These are phyloP conservation scores for Phoebastria nigripes DNA, from an alignment of 2,797 vertebrate genomes.

Conservation along the genomic window DNA sequence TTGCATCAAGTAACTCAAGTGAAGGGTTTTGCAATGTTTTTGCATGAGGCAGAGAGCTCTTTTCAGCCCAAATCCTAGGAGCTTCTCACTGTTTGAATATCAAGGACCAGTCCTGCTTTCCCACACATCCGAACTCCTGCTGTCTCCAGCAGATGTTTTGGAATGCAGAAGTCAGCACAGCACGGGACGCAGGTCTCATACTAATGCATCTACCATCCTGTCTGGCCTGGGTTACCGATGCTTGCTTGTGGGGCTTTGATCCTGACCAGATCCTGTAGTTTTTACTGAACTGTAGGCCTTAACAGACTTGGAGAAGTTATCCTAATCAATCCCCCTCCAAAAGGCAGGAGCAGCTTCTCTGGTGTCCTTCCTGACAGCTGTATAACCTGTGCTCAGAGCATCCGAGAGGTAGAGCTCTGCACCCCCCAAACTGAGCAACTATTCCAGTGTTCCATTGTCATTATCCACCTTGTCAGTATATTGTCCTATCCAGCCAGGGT, in stretches of 20 bases:
- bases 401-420: background rate
- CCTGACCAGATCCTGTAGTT: background rate
- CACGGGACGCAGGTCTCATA: accelerated
- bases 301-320: background rate
- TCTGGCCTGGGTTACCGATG: background rate
- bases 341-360: background rate
- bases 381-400: background rate
- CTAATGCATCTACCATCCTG: background rate
- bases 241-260: background rate
- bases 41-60: background rate
- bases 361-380: background rate
- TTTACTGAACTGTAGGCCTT: background rate
- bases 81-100: background rate
- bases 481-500: background rate
- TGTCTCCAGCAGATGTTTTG: background rate
- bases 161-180: background rate
- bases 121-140: background rate
- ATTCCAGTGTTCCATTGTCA: background rate
- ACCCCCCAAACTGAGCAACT: background rate
- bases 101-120: background rate
- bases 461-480: background rate
- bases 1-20: background rate
- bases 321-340: background rate
- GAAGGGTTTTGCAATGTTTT: background rate
- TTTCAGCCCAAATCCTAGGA: background rate